These are phyloP conservation scores for Drosophila meridionalis DNA, from an alignment of 2,888 invertebrate species.

Conservation along the genomic window DNA sequence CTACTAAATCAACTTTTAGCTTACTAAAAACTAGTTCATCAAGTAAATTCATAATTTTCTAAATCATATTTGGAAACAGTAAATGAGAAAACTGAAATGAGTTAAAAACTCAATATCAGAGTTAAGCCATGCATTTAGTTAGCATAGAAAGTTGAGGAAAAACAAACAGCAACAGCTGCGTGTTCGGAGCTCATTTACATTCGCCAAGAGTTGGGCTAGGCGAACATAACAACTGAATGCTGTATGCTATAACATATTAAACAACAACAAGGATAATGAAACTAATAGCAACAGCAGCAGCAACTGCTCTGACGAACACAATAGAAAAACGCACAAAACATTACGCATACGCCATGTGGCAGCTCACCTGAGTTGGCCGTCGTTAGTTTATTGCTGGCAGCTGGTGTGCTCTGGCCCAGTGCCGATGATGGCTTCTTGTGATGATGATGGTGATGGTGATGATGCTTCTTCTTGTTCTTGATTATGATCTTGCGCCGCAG, in stretches of 20 bases:
- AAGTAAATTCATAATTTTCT: neutral
- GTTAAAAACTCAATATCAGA: slow-evolving; percentile 15
- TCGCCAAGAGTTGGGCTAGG: slow-evolving; percentile 11
- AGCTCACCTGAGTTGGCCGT: slow-evolving; percentile 84
- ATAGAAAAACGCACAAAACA: slow-evolving; percentile 30
- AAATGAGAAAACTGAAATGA: slow-evolving; percentile 8
- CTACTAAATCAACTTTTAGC: no score
- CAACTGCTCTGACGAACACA: slow-evolving; percentile 13
- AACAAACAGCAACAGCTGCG: slow-evolving; percentile 37
- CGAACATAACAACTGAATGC: slow-evolving; percentile 5
- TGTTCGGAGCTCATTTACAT: slow-evolving; percentile 68
- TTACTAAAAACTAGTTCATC: neutral
- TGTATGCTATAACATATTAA: neutral
- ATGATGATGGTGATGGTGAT: slow-evolving; percentile 91
- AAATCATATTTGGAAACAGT: slow-evolving; percentile 9
- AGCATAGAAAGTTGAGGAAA: slow-evolving; percentile 6
- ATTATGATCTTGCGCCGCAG: slow-evolving; percentile 96
- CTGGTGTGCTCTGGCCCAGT: slow-evolving; percentile 61
- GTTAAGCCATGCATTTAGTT: slow-evolving; percentile 12
- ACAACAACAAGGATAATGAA: slow-evolving; percentile 13
- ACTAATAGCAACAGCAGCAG: slow-evolving; percentile 17
- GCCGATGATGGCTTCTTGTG: slow-evolving; percentile 86
- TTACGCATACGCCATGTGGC: slow-evolving; percentile 63
- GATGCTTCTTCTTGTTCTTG: slow-evolving; percentile 98
- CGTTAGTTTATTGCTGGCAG: slow-evolving; percentile 82